Evolutionary conservation across 2,888 invertebrate species (phyloP), one percentile per base, ranked within the genome.

Genomic region (Melinaea menophilus): DNA sequence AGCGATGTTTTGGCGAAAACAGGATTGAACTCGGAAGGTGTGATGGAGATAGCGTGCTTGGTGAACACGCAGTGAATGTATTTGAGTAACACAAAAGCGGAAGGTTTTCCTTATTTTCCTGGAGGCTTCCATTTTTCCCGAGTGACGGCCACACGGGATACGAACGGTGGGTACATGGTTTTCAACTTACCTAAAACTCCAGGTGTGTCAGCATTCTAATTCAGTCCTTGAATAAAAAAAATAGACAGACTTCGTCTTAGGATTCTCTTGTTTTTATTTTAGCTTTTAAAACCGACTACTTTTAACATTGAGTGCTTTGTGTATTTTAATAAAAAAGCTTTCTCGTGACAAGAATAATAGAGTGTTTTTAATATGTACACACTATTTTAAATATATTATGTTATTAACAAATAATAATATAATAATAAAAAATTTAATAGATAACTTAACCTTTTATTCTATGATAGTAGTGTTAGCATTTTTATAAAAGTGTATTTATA

Each of bases 111-210:
- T 79, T 81, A 82, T 84, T 81, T 83, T 79, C 73, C 69, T 64
- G 64, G 71, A 75, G 75, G 64, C 68, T 75, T 71, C 72, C 78
- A 81, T 82, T 80, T 78, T 76, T 73, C 68, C 71, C 69, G 69
- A 65, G 68, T 64, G 68, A 71, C 80, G 78, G 78, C 78, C 85
- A 75, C 79, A 76, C 73, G 81, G 81, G 80, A 83, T 75, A 73
- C 68, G 76, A 76, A 76, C 71, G 79, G 78, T 82, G 88, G 79
- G 78, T 82, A 88, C 88, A 88, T 76, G 88, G 82, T 82, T 88
- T 88, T 88, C 85, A 85, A 89, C 88, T 89, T 88, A 88, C 75
- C 74, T 70, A 71, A 75, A 74, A 72, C 74, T 73, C 71, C 73
- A 85, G 84, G 83, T 85, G 77, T 77, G 74, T 69, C 71, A 73